phyloP scores from a whole-genome alignment of 2,888 invertebrate genomes.

The Tetanocera ferruginea region DNA sequence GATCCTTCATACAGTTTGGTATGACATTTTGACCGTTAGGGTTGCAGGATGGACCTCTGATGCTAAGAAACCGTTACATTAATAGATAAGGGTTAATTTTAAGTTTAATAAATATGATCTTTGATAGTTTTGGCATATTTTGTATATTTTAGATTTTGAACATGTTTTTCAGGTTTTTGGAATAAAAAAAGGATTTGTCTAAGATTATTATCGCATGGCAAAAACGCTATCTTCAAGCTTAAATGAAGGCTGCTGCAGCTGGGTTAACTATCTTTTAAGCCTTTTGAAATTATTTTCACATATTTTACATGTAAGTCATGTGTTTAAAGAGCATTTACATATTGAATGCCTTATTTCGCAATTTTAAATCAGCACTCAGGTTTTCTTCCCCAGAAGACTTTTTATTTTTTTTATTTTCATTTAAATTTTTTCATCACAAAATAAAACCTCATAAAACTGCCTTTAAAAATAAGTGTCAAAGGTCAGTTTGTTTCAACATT shows the following conservation, averaged over 20 bases:
- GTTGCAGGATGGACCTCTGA: neutral
- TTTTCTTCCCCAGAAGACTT: neutral
- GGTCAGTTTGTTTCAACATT: neutral
- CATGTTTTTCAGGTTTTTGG: neutral
- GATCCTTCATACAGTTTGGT: too few species aligned
- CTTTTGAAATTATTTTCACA: too few species aligned
- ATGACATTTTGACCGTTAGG: constrained; percentile 1
- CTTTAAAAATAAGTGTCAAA: neutral
- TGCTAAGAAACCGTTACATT: neutral
- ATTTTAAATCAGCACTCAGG: too few species aligned
- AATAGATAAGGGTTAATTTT: neutral
- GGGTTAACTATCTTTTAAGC: too few species aligned
- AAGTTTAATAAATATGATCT: neutral
- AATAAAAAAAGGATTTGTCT: neutral
- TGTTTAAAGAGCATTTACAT: too few species aligned
- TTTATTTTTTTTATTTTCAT: neutral
- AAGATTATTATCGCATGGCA: too few species aligned
- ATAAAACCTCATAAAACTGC: neutral
- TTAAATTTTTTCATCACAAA: neutral
- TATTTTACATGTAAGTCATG: too few species aligned
- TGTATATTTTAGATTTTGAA: neutral
- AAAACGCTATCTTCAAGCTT: too few species aligned
- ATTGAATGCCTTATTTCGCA: too few species aligned
- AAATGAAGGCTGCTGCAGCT: neutral
- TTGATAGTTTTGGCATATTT: neutral